Base-by-base conservation (phyloP, 92 coral and sea anemone species). In the Epizoanthus ramosus region DNA sequence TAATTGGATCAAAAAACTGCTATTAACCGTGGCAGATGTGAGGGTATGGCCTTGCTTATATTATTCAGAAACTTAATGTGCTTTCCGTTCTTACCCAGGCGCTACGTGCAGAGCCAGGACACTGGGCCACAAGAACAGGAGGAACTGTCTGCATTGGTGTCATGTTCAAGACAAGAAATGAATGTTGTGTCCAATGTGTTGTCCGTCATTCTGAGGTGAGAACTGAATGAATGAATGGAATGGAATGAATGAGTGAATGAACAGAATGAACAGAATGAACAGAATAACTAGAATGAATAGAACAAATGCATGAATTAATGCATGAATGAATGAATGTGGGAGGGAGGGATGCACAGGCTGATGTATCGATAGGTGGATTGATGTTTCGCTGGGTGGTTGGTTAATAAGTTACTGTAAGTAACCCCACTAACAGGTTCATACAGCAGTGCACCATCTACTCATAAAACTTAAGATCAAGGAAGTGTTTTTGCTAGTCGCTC, bases 171-270 rank as follows among this genome's bases (percentile, higher is more conserved):
- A 50, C 83, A 81, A 18, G 96, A 97, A 87, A 84, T 94, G 84
- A 81, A 79, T 63, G 92, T 94, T 73, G 85, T 94, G 31, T 84
- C 97, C 13, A 94, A 92, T 75, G 92, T 92, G 39, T 73, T 97
- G 67, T 94, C 99, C 57, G 98, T 97, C 41, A 87, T 97, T 52
- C 87, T 97, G 18, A 97, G 99, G 99, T 97, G 45, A 80, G 72
- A 69, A 79, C 35, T 3, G 63, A 6, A 52, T 4, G 14, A 15
- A 18, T 8, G 58, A 60, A 25, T 15, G 31, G 18, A 28, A 10
- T 9, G 37, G 63, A 33, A 16, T 17, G n/a, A 3, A 14, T 15
- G 39, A 10, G 12, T 35, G 18, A 0, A 28, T 2, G 37, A 67
- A 25, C 2, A 2, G 5, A 45, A 45, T 45, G 52, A 45, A 45